These are phyloP conservation scores for Eueremaeus valkanovi DNA, from an alignment of 2,888 invertebrate genomes.

Conservation along the genomic window DNA sequence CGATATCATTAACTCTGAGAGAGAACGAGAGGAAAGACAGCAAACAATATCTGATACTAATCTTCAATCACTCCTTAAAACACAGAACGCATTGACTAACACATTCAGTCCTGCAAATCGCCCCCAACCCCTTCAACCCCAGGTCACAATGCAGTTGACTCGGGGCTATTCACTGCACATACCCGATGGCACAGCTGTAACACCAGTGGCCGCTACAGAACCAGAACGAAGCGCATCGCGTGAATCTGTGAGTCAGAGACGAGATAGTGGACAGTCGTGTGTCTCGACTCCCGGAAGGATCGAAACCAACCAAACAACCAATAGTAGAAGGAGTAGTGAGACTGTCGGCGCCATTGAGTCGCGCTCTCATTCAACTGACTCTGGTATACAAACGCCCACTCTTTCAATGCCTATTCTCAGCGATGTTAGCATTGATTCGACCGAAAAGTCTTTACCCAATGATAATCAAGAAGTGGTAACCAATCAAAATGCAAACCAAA, in stretches of 20 bases:
- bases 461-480: neutral
- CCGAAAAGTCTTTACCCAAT: too few species aligned
- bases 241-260: too few species aligned
- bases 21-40: too few species aligned
- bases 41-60: too few species aligned
- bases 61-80: neutral
- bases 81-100: neutral
- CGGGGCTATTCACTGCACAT: neutral
- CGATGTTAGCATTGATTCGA: too few species aligned
- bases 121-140: neutral
- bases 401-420: neutral
- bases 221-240: neutral
- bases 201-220: neutral
- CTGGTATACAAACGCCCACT: neutral
- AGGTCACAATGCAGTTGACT: too few species aligned
- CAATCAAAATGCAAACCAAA: neutral
- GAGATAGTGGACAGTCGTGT: too few species aligned
- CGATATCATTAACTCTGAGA: too few species aligned
- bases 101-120: neutral
- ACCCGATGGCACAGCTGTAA: neutral
- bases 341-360: neutral
- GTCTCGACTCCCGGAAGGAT: too few species aligned
- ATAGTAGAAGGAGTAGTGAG: neutral
- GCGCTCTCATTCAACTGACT: neutral
- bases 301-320: too few species aligned